phyloP scores from a whole-genome alignment of 2,888 invertebrate genomes.

The Mechanitis mazaeus region DNA sequence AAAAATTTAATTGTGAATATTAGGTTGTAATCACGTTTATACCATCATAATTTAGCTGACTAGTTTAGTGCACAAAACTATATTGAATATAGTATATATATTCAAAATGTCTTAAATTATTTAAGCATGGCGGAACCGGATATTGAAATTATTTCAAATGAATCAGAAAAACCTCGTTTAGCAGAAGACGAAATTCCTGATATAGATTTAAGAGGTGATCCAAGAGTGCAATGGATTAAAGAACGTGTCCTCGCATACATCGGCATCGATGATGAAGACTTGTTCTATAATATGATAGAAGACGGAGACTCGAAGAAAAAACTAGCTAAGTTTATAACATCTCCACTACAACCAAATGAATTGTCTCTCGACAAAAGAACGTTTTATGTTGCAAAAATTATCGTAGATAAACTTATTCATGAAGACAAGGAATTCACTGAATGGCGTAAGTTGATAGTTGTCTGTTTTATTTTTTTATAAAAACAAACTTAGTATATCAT shows the following conservation, averaged over 20 bases:
- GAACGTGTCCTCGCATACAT: conserved; percentile 77
- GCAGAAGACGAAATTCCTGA: conserved; percentile 24
- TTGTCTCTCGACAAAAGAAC: conserved; percentile 72
- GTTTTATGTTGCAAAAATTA: conserved; percentile 82
- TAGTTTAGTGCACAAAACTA: too few species aligned
- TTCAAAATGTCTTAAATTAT: neutral
- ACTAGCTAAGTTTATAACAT: conserved; percentile 43
- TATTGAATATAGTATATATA: too few species aligned
- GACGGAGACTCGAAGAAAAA: conserved; percentile 71
- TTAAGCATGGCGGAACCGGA: conserved; percentile 16
- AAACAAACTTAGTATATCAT: neutral
- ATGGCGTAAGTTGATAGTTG: conserved; percentile 79
- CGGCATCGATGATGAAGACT: conserved; percentile 71
- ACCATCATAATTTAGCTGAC: too few species aligned
- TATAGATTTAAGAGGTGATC: conserved; percentile 60
- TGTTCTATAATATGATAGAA: conserved; percentile 78
- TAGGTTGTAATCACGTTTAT: too few species aligned
- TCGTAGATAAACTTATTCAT: conserved; percentile 80
- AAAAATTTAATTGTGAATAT: too few species aligned
- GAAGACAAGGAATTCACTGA: conserved; percentile 86
- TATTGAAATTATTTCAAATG: conserved; percentile 15
- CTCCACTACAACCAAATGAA: conserved; percentile 50
- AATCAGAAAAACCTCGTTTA: conserved; percentile 16
- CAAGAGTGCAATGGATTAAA: conserved; percentile 82
- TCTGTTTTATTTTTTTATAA: neutral